Evolutionary conservation across 2,888 invertebrate genomes (phyloP), one percentile per base, ranked within the genome.

Genomic region (Cynaeus angustus): DNA sequence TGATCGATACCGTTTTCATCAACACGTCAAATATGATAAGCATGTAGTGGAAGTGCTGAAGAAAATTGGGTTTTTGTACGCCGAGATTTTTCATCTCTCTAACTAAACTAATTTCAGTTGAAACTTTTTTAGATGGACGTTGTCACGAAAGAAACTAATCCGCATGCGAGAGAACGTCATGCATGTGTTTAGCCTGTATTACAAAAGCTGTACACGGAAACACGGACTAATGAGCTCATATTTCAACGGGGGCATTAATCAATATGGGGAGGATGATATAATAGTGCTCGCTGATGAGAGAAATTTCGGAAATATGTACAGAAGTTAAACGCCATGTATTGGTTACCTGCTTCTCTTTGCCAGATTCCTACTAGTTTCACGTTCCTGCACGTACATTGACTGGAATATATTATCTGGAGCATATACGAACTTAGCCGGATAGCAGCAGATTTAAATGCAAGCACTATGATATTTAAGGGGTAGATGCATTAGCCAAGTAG

Each of bases 1-100:
- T 66, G 71, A 66, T 71, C 73, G 68, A 72, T 66, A 66, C 52
- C 66, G 68, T 70, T 70, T 67, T 67, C 69, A 69, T 70, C 69
- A 67, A 68, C 64, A 52, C 46, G 66, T 64, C 68, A 71, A 73
- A 73, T 73, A 58, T 65, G 72, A 72, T 74, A 70, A 74, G 73
- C 68, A 68, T 61, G 48, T 41, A 66, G 70, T 65, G 30, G 62
- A 59, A 71, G 52, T 64, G 38, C 30, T 21, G 26, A 50, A 14
- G 37, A 41, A 50, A 50, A 67, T 43, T 58, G 38, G 26, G 37
- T 67, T 59, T 59, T 61, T 61, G 41, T 43, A n/a, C 38, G 55
- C n/a, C 4, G 16, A 10, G 37, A 38, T 55, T 53, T 53, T 53
- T 33, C 53, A 50, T 50, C 30, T 50, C 21, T 14, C 21, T 16